Evolutionary conservation across 2,113 vertebrate genomes (phyloP), one percentile per base, ranked within the genome.

Genomic region (Sminthopsis crassicaudata): DNA sequence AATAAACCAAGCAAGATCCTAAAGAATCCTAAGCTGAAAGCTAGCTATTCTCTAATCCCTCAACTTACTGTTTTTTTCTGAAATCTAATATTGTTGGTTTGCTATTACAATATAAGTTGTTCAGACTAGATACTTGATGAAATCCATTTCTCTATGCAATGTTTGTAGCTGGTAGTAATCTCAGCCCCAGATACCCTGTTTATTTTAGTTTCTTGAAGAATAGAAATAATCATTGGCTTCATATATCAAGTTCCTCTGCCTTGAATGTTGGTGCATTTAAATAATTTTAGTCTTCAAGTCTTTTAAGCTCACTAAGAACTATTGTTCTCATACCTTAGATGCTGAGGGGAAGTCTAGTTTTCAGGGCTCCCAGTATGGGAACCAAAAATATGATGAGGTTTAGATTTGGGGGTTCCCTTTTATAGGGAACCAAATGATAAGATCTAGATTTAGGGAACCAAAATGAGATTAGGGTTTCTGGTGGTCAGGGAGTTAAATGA

Each of bases 191-290:
- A 46, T 42, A 90, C 30, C 12, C 16, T 76, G 16, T 84, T 89
- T 93, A 96, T 54, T 94, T 96, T 90, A 93, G 91, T 90, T 96
- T 93, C 55, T 96, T 94, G 54, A 76, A 46, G 93, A 89, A 88
- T 16, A 91, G 84, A 91, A 91, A 91, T 52, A 97, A 95, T 95
- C 67, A 92, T 50, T 76, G 53, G 90, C 91, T 96, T 95, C 60
- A 19, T 93, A 84, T 89, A 93, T 94, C 90, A 54, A 95, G 53
- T 46, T 94, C 46, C 92, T 23, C 94, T 95, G 91, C 57, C 91
- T 94, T 53, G 53, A 94, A 54, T 51, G 12, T 26, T 67, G 90
- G 23, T 84, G 11, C 89, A 60, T 57, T 94, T 92, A 90, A 94
- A 89, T 96, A 53, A 92, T 89, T 90, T 93, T 55, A 94, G 57